A percentile compares a stretch with the other conserved stretches of the same genome.
Conservation (phyloP, 2,888 invertebrate genomes). For the Rhyacophila evoluta region DNA sequence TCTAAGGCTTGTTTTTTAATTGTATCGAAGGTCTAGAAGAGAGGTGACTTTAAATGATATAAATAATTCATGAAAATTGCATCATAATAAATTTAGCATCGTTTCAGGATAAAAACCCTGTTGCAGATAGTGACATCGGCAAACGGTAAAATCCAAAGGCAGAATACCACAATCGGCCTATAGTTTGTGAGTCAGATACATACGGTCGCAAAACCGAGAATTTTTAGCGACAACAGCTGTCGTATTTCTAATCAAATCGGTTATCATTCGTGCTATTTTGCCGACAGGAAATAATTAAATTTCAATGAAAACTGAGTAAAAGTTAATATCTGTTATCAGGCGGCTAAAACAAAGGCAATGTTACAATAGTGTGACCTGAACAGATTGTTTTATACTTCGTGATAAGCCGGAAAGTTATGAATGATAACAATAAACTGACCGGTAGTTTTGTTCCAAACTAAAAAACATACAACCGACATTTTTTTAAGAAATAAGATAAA, state of each 20-base stretch:
- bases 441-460: no score
- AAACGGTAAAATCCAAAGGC: neutral
- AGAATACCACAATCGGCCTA: neutral
- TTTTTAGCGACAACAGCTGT: neutral
- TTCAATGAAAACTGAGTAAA: neutral
- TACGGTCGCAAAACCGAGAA: neutral
- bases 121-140: neutral
- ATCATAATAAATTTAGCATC: neutral
- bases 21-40: no score
- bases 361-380: no score
- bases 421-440: neutral
- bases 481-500: neutral
- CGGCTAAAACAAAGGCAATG: neutral
- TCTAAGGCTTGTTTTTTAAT: no score
- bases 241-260: neutral
- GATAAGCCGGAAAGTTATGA: neutral
- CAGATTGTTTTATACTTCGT: no score
- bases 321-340: neutral
- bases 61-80: no score
- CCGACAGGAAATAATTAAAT: slow-evolving; percentile 34
- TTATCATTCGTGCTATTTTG: neutral
- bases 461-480: no score
- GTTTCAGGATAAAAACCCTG: neutral
- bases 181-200: neutral
- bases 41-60: no score